Percentiles rank a stretch among this genome's conserved stretches.
These are phyloP conservation scores for Eulemur mongoz DNA, from an alignment of 2,797 vertebrate genomes.

Conservation along the genomic window DNA sequence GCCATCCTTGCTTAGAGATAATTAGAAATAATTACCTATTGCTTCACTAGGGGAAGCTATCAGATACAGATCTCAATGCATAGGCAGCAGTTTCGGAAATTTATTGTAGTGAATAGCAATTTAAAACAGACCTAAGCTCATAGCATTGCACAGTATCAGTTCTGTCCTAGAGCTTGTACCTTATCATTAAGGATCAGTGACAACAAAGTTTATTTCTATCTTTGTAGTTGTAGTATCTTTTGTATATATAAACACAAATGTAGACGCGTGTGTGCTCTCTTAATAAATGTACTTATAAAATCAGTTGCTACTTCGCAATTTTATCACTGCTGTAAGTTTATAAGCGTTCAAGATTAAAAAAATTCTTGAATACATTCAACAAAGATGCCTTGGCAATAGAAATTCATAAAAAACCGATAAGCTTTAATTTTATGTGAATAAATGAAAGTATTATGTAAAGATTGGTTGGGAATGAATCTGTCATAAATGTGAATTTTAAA, in stretches of 20 bases:
- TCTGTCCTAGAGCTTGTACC: background rate
- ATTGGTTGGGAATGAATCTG: background rate
- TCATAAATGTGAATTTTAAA: slow-evolving; percentile 39
- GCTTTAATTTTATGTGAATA: slow-evolving; percentile 45
- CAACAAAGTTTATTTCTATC: background rate
- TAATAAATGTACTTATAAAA: slow-evolving; percentile 31
- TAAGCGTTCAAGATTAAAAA: background rate
- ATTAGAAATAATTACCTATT: slow-evolving; percentile 39
- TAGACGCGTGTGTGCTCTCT: background rate
- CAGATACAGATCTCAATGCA: background rate
- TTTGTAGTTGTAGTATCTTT: background rate
- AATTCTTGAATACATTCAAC: background rate
- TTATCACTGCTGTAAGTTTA: background rate
- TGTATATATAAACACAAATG: background rate
- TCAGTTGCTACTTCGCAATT: slow-evolving; percentile 37
- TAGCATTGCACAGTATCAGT: background rate
- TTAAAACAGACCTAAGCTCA: slow-evolving; percentile 7
- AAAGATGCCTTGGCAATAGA: slow-evolving; percentile 24
- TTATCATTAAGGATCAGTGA: background rate
- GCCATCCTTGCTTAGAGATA: background rate
- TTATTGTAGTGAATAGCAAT: background rate
- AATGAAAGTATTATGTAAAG: slow-evolving; percentile 6
- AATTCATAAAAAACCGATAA: slow-evolving; percentile 23
- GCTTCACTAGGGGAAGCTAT: background rate
- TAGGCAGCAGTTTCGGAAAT: background rate